A percentile compares a stretch with the other conserved stretches of the same genome.
phyloP scores from a whole-genome alignment of 2,888 invertebrate genomes.

The Trypoxylon attenuatum region DNA sequence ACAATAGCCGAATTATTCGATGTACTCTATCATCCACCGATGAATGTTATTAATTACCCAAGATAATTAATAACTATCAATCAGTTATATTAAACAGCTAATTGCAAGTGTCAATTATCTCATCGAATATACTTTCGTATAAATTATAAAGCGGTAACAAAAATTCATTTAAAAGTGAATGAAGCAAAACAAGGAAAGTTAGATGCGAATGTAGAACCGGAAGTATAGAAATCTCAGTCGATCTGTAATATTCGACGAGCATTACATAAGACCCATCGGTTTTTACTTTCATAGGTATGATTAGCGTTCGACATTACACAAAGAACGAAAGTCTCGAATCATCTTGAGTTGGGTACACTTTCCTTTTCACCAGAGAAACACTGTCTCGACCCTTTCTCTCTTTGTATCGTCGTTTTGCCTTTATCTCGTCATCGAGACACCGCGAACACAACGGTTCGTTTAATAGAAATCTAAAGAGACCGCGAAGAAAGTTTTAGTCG shows the following conservation, averaged over 20 bases:
- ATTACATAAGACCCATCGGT: constrained; percentile 23
- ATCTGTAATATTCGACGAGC: background rate
- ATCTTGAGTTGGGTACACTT: constrained; percentile 26
- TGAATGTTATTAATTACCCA: too few relatives aligned
- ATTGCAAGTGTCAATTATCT: too few relatives aligned
- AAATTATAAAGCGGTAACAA: too few relatives aligned
- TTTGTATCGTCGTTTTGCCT: background rate
- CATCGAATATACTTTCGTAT: too few relatives aligned
- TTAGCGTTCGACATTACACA: constrained; percentile 7
- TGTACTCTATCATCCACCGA: too few relatives aligned
- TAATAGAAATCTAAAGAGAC: background rate
- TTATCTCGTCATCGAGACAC: background rate
- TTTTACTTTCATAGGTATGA: constrained; percentile 30
- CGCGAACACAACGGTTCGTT: background rate
- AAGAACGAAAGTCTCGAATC: constrained; percentile 24
- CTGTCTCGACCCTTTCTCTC: background rate
- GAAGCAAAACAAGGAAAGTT: too few relatives aligned
- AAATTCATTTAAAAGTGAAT: too few relatives aligned
- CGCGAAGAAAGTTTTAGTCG: background rate
- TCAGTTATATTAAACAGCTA: too few relatives aligned
- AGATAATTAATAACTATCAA: too few relatives aligned
- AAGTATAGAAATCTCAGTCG: too few relatives aligned
- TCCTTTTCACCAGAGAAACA: constrained; percentile 38
- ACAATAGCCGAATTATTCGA: too few relatives aligned
- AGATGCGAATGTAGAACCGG: too few relatives aligned